Conservation (phyloP, 2,113 vertebrate genomes). For the Ovibos moschatus region DNA sequence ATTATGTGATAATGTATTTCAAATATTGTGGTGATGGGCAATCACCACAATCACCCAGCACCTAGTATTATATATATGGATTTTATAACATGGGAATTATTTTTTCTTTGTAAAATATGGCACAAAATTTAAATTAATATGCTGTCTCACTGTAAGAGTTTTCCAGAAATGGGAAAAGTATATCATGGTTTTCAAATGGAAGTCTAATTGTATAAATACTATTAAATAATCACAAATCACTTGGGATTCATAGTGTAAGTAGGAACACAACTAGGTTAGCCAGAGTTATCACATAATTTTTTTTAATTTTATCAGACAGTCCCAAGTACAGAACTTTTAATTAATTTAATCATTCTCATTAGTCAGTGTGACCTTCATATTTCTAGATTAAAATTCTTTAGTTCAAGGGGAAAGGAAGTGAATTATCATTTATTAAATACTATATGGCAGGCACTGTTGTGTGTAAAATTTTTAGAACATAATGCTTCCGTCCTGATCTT, state of each 20-base stretch:
- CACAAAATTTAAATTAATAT: neutral
- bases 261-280: neutral
- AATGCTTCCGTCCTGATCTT: neutral
- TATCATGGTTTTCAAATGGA: neutral
- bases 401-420: neutral
- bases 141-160: neutral
- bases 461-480: neutral
- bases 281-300: neutral
- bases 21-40: neutral
- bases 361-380: neutral
- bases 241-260: neutral
- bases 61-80: neutral
- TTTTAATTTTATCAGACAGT: neutral
- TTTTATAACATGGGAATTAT: neutral
- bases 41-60: neutral
- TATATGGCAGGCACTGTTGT: neutral
- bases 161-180: neutral
- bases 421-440: neutral
- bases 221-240: neutral
- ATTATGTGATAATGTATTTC: neutral
- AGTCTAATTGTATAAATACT: neutral
- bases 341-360: neutral
- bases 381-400: neutral
- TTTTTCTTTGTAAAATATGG: neutral
- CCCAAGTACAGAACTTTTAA: neutral